Conservation (phyloP, 2,888 invertebrate species). For the Hirtodrosophila cameraria region DNA sequence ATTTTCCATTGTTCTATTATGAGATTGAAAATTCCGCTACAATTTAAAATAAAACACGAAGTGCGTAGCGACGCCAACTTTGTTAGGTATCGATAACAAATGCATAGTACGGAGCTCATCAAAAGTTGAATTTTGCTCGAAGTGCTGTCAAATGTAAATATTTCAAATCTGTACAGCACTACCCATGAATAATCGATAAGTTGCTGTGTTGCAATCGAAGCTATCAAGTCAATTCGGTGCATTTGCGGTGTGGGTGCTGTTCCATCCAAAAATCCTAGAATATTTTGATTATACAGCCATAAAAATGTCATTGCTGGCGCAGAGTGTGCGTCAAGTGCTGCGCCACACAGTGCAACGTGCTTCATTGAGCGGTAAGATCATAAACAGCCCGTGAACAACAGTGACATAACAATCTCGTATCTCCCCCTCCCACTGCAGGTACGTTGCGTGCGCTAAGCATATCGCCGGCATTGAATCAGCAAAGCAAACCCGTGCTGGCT, state of each 20-base stretch:
- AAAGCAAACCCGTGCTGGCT: constrained; percentile 47
- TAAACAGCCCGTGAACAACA: neutral
- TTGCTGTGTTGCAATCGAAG: neutral
- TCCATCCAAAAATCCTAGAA: neutral
- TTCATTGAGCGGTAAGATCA: constrained; percentile 56
- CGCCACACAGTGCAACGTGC: constrained; percentile 54
- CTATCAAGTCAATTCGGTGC: constrained; percentile 7
- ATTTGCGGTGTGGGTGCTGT: neutral
- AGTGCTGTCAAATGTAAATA: neutral
- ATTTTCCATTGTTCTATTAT: constrained; percentile 31
- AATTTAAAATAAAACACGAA: constrained; percentile 36
- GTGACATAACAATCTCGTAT: constrained; percentile 60
- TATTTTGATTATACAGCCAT: neutral
- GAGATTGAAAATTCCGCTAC: constrained; percentile 34
- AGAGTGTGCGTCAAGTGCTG: constrained; percentile 56
- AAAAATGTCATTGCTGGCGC: constrained; percentile 70
- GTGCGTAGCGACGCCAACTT: constrained; percentile 42
- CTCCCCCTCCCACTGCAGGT: constrained; percentile 39
- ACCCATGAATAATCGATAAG: neutral
- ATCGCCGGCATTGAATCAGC: constrained; percentile 61
- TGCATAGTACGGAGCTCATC: neutral
- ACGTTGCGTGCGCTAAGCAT: constrained; percentile 72
- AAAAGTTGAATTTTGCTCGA: too few relatives aligned
- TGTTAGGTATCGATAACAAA: constrained; percentile 18
- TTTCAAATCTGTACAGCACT: constrained; percentile 2